Evolutionary conservation across 2,113 vertebrate genomes (phyloP), one percentile per base, ranked within the genome.

Genomic region (Seriola dumerili): DNA sequence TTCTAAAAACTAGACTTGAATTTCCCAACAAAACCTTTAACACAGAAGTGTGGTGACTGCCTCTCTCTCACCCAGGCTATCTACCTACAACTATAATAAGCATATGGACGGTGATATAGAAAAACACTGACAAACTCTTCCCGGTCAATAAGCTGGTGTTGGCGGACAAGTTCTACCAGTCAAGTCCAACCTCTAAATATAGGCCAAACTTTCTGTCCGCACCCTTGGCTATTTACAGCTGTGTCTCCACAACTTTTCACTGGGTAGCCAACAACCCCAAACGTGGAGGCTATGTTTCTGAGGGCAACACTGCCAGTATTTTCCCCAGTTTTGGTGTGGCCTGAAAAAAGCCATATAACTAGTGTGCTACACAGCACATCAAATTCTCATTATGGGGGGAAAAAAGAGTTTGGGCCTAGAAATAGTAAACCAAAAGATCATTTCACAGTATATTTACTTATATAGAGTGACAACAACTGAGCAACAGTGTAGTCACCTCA

Each of bases 201-300:
- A 94, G 89, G 84, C 69, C 75, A 81, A 91, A 85, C 81, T 83
- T 83, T 86, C 76, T 87, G 91, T 87, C 89, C 85, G 54, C 90
- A 90, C 91, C 90, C 88, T 69, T 50, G 71, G 87, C 91, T 94
- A 94, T 94, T 94, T 94, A 92, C 85, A 93, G 92, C 91, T 78
- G 66, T 76, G 87, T 80, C 90, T 88, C 84, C 78, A 63, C 73
- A 72, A 84, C 76, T 84, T 29, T 29, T 75, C 4, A 19, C 78
- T 69, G 81, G 29, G 78, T 80, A 77, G 83, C 77, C 84, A 85
- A 55, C 84, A 67, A 89, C 74, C 70, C 76, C 13, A 85, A 86
- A 80, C 29, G 34, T 62, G 52, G 46, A 91, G 82, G 67, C 68
- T 85, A 16, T 69, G 48, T 83, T 84, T 86, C 74, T 63, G 54